Percentiles rank a stretch among this genome's conserved stretches.
Conservation (phyloP, 2,797 vertebrate species). For the Cossypha caffra region DNA sequence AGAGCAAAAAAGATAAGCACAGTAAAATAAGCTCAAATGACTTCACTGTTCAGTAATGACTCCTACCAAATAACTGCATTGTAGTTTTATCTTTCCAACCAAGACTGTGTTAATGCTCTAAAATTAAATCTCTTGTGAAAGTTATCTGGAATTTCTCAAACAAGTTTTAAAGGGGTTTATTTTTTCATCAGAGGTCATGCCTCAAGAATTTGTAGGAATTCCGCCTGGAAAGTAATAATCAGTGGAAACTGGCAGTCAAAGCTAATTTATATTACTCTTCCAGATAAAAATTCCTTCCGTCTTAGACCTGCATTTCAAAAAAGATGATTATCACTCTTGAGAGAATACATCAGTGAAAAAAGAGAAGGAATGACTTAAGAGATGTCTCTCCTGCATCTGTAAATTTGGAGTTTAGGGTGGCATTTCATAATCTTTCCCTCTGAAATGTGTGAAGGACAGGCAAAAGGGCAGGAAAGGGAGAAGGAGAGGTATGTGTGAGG, state of each 20-base stretch:
- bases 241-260: constrained; percentile 92
- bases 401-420: constrained; percentile 25
- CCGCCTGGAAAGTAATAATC: constrained; percentile 91
- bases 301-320: constrained; percentile 89
- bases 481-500: neutral
- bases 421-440: constrained; percentile 28
- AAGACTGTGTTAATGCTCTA: constrained; percentile 83
- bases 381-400: constrained; percentile 63
- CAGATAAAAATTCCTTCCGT: constrained; percentile 95
- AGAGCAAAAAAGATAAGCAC: constrained; percentile 74
- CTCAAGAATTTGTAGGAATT: constrained; percentile 88
- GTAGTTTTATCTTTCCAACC: constrained; percentile 83
- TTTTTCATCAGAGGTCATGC: constrained; percentile 86
- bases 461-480: neutral
- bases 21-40: constrained; percentile 82
- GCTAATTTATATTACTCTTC: constrained; percentile 88
- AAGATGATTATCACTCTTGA: constrained; percentile 88
- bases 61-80: constrained; percentile 79
- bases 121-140: constrained; percentile 85
- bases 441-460: constrained; percentile 40
- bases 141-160: constrained; percentile 89
- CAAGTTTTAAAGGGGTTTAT: constrained; percentile 85
- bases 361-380: constrained; percentile 75
- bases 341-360: constrained; percentile 80
- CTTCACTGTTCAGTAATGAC: constrained; percentile 81